Conservation (phyloP, 2,888 invertebrate genomes). For the Lepetodrilus schrolli region DNA sequence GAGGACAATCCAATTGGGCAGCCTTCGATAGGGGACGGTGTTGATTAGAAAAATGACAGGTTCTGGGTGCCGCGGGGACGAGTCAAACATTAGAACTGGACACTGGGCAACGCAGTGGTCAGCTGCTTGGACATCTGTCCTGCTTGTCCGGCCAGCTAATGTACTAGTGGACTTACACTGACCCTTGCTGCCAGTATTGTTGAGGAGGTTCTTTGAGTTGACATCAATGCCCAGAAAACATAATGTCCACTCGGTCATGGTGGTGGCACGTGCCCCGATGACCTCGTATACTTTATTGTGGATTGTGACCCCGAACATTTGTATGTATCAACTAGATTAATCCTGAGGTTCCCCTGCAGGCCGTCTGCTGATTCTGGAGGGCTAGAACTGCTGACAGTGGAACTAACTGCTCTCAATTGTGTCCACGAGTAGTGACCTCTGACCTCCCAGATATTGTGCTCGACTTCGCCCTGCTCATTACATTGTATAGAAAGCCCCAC, state of each 20-base stretch:
- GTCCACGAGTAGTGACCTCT: constrained; percentile 16
- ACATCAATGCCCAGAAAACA: constrained; percentile 16
- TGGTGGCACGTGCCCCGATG: constrained; percentile 15
- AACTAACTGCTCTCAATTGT: background rate
- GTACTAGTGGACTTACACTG: background rate
- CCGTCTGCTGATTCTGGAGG: background rate
- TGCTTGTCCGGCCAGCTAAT: background rate
- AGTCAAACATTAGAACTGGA: constrained; percentile 2
- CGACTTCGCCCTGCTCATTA: background rate
- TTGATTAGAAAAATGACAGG: constrained; percentile 13
- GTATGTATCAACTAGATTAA: constrained; percentile 2
- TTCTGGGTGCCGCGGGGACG: background rate
- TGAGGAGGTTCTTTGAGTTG: constrained; percentile 14
- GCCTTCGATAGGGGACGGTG: background rate
- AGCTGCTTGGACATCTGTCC: constrained; percentile 23
- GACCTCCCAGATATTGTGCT: constrained; percentile 8
- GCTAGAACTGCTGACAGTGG: background rate
- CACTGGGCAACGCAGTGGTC: background rate
- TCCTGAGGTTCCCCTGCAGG: background rate
- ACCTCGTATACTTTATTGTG: constrained; percentile 12
- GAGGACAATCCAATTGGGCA: constrained; percentile 21
- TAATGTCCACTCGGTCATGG: constrained; percentile 12
- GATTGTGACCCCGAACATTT: background rate
- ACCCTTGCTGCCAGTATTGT: constrained; percentile 15
- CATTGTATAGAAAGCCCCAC: background rate